Percentiles rank a stretch among this genome's conserved stretches.
phyloP scores from a whole-genome alignment of 2,113 vertebrate genomes.

The Delphinapterus leucas region DNA sequence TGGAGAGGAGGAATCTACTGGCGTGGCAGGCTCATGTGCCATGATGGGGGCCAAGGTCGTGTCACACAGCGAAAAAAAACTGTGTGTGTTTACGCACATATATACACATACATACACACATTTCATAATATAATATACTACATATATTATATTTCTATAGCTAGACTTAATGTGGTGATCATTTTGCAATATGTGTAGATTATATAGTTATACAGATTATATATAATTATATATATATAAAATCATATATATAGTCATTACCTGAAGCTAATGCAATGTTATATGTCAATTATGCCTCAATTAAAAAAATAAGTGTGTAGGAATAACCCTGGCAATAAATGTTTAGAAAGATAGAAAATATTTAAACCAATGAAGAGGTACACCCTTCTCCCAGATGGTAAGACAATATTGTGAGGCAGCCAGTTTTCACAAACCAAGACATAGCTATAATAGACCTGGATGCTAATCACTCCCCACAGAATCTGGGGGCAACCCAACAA shows the following conservation, averaged over 20 bases:
- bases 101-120: background rate
- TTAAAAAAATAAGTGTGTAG: background rate
- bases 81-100: background rate
- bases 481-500: background rate
- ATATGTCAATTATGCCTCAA: background rate
- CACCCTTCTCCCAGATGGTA: background rate
- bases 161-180: background rate
- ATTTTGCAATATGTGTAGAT: background rate
- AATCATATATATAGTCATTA: background rate
- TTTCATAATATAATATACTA: background rate
- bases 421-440: background rate
- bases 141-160: too few relatives aligned
- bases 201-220: background rate
- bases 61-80: too few relatives aligned
- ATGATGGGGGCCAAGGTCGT: background rate
- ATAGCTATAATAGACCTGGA: background rate
- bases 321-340: background rate
- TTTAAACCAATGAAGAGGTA: background rate
- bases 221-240: background rate
- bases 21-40: accelerated
- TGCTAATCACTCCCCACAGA: background rate
- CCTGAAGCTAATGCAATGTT: background rate
- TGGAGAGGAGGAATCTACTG: background rate
- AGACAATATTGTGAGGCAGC: background rate
- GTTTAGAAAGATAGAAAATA: background rate